Conservation (phyloP, 1,140 invertebrate species). For the Ganaspis sp. region DNA sequence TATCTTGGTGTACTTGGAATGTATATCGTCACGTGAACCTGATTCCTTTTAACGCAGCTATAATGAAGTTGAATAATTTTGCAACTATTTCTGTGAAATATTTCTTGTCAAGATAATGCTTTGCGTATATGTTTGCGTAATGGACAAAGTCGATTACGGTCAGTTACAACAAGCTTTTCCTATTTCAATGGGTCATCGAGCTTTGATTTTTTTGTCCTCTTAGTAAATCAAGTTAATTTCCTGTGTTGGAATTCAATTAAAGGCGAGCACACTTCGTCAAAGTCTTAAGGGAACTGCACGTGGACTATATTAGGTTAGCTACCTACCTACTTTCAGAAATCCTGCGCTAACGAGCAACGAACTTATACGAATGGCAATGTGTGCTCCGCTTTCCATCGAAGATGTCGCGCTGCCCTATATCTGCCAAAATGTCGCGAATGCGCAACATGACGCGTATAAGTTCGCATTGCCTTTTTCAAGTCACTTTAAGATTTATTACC, state of each 20-base stretch:
- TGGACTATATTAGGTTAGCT: slow-evolving; percentile 61
- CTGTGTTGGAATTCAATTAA: slow-evolving; percentile 43
- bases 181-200: slow-evolving; percentile 28
- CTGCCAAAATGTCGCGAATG: slow-evolving; percentile 59
- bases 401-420: slow-evolving; percentile 60
- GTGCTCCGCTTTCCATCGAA: slow-evolving; percentile 59
- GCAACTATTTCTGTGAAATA: neutral
- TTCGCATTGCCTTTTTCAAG: slow-evolving; percentile 44
- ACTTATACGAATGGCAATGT: slow-evolving; percentile 22
- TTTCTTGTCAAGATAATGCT: neutral
- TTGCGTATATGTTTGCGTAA: slow-evolving; percentile 4
- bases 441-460: slow-evolving; percentile 41
- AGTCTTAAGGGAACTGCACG: slow-evolving; percentile 41
- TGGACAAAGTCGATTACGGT: slow-evolving; percentile 9
- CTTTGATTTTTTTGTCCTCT: slow-evolving; percentile 15
- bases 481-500: slow-evolving; percentile 39
- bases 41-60: neutral
- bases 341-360: slow-evolving; percentile 58
- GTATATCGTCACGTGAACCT: no score
- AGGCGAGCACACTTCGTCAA: slow-evolving; percentile 46
- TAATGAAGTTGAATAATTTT: neutral
- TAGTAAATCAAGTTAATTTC: slow-evolving; percentile 30
- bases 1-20: neutral
- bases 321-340: slow-evolving; percentile 61
- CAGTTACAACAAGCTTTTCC: slow-evolving; percentile 25